Percentiles rank a stretch among this genome's conserved stretches.
phyloP scores from a whole-genome alignment of 53 echinoderm and acorn worm species.

The Holothuria leucospilota region DNA sequence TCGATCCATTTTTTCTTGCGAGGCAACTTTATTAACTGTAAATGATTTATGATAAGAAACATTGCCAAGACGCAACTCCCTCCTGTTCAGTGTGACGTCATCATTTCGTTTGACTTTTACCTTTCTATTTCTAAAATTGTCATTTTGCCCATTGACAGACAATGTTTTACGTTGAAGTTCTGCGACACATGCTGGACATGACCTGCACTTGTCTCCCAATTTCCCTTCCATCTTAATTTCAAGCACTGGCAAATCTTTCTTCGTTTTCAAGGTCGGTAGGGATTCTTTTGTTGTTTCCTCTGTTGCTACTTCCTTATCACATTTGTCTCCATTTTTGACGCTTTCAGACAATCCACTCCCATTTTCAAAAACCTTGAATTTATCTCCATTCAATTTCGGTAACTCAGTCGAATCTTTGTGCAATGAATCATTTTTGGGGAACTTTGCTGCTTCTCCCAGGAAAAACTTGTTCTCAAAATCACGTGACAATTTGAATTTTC shows the following conservation, averaged over 20 bases:
- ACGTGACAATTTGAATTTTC: too few species aligned
- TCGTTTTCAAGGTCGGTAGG: not conserved
- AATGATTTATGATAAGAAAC: constrained; percentile 66
- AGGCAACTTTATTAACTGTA: constrained; percentile 44
- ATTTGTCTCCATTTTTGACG: too few species aligned
- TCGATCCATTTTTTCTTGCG: constrained; percentile 44
- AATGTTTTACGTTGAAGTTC: not conserved
- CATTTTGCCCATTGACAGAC: not conserved
- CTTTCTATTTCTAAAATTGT: constrained; percentile 15
- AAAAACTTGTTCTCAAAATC: too few species aligned
- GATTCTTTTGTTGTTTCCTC: not conserved
- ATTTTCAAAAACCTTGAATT: too few species aligned
- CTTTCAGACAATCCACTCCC: too few species aligned
- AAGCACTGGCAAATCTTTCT: constrained; percentile 4
- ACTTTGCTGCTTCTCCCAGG: too few species aligned
- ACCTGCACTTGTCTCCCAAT: not conserved
- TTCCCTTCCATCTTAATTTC: not conserved
- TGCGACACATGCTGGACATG: not conserved
- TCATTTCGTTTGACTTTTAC: not conserved
- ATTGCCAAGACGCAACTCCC: constrained; percentile 32
- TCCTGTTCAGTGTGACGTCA: constrained; percentile 19
- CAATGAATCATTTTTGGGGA: too few species aligned
- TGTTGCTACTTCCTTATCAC: too few species aligned
- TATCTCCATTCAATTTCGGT: too few species aligned
- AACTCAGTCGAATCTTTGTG: too few species aligned